Conservation (phyloP, 2,797 vertebrate species). For the Coregonus sp. region DNA sequence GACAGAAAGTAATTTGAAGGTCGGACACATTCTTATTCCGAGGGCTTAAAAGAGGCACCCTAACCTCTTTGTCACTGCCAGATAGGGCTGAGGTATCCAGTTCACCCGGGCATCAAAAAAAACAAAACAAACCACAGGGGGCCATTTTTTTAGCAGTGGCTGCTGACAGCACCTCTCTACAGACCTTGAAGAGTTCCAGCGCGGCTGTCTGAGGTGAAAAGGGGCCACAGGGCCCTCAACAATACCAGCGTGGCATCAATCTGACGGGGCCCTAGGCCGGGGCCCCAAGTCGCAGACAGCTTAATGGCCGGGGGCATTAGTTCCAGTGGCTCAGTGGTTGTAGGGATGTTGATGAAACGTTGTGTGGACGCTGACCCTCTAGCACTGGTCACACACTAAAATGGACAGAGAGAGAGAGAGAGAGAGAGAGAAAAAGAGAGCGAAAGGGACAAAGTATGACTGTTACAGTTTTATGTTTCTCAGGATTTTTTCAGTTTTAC, state of each 20-base stretch:
- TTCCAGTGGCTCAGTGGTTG: slow-evolving; percentile 57
- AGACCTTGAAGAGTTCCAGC: slow-evolving; percentile 50
- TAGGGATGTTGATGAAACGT: neutral
- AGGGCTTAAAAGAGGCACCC: slow-evolving; percentile 26
- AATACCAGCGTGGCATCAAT: slow-evolving; percentile 50
- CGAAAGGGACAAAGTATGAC: neutral
- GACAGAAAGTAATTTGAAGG: neutral
- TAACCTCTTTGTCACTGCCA: neutral
- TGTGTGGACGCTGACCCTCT: slow-evolving; percentile 49
- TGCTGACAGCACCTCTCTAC: slow-evolving; percentile 60
- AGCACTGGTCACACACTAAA: slow-evolving; percentile 27
- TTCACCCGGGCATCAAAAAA: slow-evolving; percentile 27
- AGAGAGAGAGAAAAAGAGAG: neutral
- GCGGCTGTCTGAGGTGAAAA: slow-evolving; percentile 41
- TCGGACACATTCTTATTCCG: neutral
- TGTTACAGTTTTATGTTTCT: neutral
- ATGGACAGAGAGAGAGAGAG: slow-evolving; percentile 9
- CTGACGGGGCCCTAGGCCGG: slow-evolving; percentile 40
- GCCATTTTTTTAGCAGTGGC: slow-evolving; percentile 54
- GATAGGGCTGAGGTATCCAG: neutral
- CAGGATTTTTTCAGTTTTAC: neutral
- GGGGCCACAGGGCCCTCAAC: slow-evolving; percentile 38
- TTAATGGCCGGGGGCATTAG: slow-evolving; percentile 68
- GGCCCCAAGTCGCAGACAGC: slow-evolving; percentile 66
- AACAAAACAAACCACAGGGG: slow-evolving; percentile 29